Evolutionary conservation across 2,797 vertebrate species (phyloP).

Genomic region (Myotis planiceps): DNA sequence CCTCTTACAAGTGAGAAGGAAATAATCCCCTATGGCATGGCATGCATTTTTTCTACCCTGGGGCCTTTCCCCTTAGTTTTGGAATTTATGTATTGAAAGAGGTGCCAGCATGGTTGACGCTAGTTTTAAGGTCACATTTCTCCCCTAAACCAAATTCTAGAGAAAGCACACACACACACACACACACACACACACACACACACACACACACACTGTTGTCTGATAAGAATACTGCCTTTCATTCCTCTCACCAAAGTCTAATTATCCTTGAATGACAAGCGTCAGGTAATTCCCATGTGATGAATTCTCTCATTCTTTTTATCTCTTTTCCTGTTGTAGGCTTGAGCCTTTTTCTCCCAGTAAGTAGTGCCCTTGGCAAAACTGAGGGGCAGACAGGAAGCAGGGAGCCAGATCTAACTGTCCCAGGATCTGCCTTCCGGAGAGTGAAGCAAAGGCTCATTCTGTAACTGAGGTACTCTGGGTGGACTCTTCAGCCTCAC

Average conservation of each 20-base stretch:
- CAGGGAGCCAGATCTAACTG: neutral
- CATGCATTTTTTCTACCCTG: slow-evolving; percentile 4
- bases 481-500: neutral
- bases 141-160: slow-evolving; percentile 38
- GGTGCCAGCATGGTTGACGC: neutral
- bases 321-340: neutral
- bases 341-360: neutral
- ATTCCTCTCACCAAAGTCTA: slow-evolving; percentile 1
- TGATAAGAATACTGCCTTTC: slow-evolving; percentile 10
- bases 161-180: neutral
- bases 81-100: slow-evolving; percentile 50
- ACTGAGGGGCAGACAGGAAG: neutral
- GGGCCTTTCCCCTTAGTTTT: slow-evolving; percentile 9
- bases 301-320: slow-evolving; percentile 2
- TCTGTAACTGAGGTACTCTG: neutral
- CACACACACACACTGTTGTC: neutral
- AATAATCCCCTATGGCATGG: slow-evolving; percentile 40
- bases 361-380: slow-evolving; percentile 17
- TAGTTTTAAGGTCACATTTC: slow-evolving; percentile 51
- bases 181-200: too few species aligned
- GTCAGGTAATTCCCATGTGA: neutral
- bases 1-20: slow-evolving; percentile 37
- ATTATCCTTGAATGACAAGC: slow-evolving; percentile 52
- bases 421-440: neutral
- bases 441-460: neutral